Percentiles rank a stretch among this genome's conserved stretches.
These are phyloP conservation scores for Zosterops hypoxanthus DNA, from an alignment of 2,113 vertebrate species.

Conservation along the genomic window DNA sequence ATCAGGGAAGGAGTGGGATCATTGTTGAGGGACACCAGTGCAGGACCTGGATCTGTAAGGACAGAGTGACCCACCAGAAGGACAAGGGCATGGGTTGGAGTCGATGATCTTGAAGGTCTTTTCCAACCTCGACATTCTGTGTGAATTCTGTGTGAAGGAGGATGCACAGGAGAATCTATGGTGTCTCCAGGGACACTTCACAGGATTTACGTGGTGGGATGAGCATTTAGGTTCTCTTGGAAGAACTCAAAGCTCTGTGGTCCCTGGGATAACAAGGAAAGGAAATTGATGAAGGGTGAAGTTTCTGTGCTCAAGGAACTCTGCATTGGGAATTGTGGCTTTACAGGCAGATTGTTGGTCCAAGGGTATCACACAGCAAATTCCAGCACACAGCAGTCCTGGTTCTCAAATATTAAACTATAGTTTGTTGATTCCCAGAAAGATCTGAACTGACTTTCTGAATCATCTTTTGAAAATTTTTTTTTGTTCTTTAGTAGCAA, in stretches of 20 bases:
- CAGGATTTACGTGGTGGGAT: neutral
- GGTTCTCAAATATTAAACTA: neutral
- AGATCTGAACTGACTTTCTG: neutral
- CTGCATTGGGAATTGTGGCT: accelerated
- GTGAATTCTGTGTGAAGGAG: neutral
- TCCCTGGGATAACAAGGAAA: neutral
- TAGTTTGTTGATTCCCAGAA: neutral
- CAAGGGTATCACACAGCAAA: neutral
- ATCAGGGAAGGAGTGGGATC: neutral
- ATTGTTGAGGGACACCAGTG: accelerated
- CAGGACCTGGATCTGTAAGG: neutral
- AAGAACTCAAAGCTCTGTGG: neutral
- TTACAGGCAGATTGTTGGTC: neutral
- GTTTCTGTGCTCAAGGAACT: neutral
- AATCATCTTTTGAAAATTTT: neutral
- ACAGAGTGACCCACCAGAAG: neutral
- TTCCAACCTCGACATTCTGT: no score
- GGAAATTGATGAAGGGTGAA: neutral
- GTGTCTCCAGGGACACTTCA: neutral
- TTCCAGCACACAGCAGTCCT: neutral
- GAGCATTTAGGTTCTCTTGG: neutral
- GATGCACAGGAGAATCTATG: neutral
- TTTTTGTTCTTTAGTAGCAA: neutral
- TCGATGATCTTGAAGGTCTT: no score
- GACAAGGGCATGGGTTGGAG: no score